A percentile compares a stretch with the other conserved stretches of the same genome.
Evolutionary conservation across 1,140 invertebrate genomes (phyloP).

Genomic region (Maniola jurtina): DNA sequence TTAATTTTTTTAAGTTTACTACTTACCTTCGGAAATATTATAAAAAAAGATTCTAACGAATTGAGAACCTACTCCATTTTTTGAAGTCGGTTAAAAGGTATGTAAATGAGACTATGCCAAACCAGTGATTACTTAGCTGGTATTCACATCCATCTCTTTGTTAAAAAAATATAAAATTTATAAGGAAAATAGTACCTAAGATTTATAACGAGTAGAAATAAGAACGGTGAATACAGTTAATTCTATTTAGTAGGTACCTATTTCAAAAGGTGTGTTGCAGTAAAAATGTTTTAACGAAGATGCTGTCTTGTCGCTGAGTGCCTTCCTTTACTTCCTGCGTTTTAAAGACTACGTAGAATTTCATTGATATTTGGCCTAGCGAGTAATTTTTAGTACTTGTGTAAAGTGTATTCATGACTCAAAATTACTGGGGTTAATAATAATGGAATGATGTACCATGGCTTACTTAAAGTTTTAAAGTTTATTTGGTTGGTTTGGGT

Average conservation of each 20-base stretch:
- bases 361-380: conserved; percentile 22
- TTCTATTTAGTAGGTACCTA: conserved; percentile 1
- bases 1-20: no score
- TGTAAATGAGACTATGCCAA: conserved; percentile 9
- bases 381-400: conserved; percentile 14
- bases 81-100: no score
- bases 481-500: conserved; percentile 7
- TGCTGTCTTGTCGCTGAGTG: background rate
- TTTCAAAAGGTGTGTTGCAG: conserved; percentile 7
- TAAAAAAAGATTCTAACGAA: no score
- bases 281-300: conserved; percentile 10
- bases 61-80: no score
- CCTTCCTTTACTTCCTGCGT: conserved; percentile 10
- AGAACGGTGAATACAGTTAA: background rate
- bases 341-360: conserved; percentile 14
- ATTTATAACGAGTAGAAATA: no score
- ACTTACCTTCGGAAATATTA: background rate
- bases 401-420: conserved; percentile 18
- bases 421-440: conserved; percentile 13
- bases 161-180: no score
- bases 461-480: background rate
- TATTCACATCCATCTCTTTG: no score
- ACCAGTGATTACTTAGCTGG: conserved; percentile 47
- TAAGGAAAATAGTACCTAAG: no score
- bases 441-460: conserved; percentile 11